A percentile compares a stretch with the other conserved stretches of the same genome.
Conservation (phyloP, 2,888 invertebrate genomes). For the Drosophila ustulata region DNA sequence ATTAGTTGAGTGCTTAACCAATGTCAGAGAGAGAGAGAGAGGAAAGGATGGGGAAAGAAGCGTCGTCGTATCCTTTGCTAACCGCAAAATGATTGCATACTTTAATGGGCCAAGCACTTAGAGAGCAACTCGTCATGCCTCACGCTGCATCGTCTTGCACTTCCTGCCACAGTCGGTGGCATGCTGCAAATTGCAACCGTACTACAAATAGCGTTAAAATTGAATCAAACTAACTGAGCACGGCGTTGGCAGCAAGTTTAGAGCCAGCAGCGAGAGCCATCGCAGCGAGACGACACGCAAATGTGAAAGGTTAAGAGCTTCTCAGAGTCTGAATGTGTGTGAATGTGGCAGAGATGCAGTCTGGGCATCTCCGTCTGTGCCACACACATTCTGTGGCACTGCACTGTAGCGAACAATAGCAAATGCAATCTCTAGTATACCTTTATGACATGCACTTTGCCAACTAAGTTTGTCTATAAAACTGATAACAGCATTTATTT, state of each 20-base stretch:
- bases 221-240: slow-evolving; percentile 70
- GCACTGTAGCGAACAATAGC: slow-evolving; percentile 4
- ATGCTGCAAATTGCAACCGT: slow-evolving; percentile 61
- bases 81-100: slow-evolving; percentile 77
- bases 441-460: slow-evolving; percentile 8
- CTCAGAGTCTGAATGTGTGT: slow-evolving; percentile 22
- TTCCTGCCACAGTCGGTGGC: slow-evolving; percentile 24
- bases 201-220: slow-evolving; percentile 63
- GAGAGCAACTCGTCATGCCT: slow-evolving; percentile 27
- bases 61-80: slow-evolving; percentile 29
- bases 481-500: slow-evolving; percentile 6
- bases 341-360: slow-evolving; percentile 25
- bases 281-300: slow-evolving; percentile 43
- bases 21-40: neutral
- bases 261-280: neutral
- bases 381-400: slow-evolving; percentile 22
- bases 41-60: neutral
- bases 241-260: slow-evolving; percentile 13
- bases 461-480: slow-evolving; percentile 9
- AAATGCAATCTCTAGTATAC: slow-evolving; percentile 1
- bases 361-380: slow-evolving; percentile 15
- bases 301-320: slow-evolving; percentile 72
- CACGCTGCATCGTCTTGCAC: neutral
- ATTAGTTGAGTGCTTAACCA: slow-evolving; percentile 19
- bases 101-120: slow-evolving; percentile 78